These are phyloP conservation scores for Montipora cactus DNA, from an alignment of 64 coral and sea anemone species.

Conservation along the genomic window DNA sequence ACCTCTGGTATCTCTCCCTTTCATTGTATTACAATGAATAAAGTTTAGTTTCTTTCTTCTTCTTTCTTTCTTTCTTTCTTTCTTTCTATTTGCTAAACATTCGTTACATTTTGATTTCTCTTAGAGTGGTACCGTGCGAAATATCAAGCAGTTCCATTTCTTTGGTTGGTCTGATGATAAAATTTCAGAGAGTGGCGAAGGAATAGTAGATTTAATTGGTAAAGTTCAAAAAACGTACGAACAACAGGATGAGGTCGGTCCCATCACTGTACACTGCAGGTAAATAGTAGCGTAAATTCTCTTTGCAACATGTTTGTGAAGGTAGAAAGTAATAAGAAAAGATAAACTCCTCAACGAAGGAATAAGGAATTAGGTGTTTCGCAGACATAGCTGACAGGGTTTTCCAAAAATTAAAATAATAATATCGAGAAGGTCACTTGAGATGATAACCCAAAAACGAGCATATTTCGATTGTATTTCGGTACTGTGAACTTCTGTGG, in stretches of 20 bases:
- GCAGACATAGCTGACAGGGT: too few relatives aligned
- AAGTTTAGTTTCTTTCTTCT: too few relatives aligned
- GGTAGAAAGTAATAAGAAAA: not conserved
- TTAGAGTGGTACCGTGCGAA: constrained; percentile 83
- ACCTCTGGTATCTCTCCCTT: too few relatives aligned
- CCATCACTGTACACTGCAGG: constrained; percentile 92
- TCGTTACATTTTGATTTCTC: not conserved
- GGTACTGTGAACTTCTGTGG: too few relatives aligned
- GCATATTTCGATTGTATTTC: too few relatives aligned
- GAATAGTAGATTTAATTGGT: constrained; percentile 89
- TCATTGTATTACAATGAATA: too few relatives aligned
- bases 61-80: too few relatives aligned
- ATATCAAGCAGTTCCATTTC: constrained; percentile 94
- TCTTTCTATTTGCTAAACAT: not conserved
- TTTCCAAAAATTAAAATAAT: too few relatives aligned
- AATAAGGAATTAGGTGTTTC: not conserved
- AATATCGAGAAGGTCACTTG: too few relatives aligned
- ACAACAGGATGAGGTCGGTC: constrained; percentile 89
- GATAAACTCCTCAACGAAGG: not conserved
- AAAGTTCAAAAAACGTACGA: constrained; percentile 89
- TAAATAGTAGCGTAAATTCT: not conserved
- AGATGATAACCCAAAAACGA: too few relatives aligned
- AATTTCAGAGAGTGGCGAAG: constrained; percentile 77
- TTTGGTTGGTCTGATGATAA: constrained; percentile 79
- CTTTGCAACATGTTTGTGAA: not conserved